phyloP scores from a whole-genome alignment of 2,113 vertebrate species.

The Mesoclemmys tuberculata region DNA sequence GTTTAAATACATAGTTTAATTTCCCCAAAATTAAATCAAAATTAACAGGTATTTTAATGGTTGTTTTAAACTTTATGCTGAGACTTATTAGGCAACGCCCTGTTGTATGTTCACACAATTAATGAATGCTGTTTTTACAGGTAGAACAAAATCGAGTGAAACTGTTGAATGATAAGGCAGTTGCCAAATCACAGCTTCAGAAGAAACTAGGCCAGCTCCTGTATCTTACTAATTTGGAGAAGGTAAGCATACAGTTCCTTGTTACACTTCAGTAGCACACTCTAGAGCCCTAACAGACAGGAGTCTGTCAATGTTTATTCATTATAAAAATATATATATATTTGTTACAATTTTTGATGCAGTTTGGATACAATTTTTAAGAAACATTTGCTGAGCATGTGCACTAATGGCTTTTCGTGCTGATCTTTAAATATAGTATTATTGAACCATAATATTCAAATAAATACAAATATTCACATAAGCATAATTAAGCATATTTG shows the following conservation, averaged over 20 bases:
- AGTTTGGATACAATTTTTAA: not conserved
- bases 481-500: not conserved
- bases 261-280: not conserved
- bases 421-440: not conserved
- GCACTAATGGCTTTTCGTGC: not conserved
- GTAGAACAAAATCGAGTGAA: constrained; percentile 96
- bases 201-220: constrained; percentile 97
- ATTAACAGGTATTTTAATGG: not conserved
- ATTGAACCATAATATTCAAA: not conserved
- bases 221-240: constrained; percentile 96
- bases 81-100: not conserved
- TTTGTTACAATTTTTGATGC: not conserved
- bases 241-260: constrained; percentile 78
- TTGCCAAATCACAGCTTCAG: constrained; percentile 95
- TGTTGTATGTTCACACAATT: not conserved
- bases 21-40: not conserved
- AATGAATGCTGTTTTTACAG: constrained; percentile 72
- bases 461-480: not conserved
- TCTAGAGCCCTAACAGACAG: not conserved
- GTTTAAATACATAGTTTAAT: not conserved
- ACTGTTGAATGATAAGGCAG: constrained; percentile 93
- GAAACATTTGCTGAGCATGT: not conserved
- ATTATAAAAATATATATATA: not conserved
- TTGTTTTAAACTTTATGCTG: not conserved
- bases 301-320: not conserved